Evolutionary conservation across 2,888 invertebrate genomes (phyloP).

Genomic region (Drosophila picticornis): DNA sequence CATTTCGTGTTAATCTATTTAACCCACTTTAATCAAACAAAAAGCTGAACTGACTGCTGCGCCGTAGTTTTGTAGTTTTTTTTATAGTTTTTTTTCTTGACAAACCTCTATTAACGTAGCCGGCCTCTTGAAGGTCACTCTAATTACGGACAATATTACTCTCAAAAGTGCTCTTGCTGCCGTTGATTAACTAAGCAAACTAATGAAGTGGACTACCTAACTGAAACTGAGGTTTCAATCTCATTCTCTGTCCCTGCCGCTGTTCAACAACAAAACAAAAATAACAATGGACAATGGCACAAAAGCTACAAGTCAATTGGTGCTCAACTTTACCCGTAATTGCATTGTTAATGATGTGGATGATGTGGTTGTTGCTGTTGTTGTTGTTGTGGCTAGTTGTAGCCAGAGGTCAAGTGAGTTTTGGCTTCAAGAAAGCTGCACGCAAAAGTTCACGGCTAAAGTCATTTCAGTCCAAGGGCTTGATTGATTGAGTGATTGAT

Average conservation of each 20-base stretch:
- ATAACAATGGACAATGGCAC: conserved; percentile 50
- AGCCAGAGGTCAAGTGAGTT: conserved; percentile 55
- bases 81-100: background rate
- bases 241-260: background rate
- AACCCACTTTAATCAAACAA: conserved; percentile 24
- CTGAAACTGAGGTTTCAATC: background rate
- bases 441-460: conserved; percentile 57
- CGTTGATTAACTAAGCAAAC: conserved; percentile 55
- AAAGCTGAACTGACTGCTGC: background rate
- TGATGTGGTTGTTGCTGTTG: conserved; percentile 10
- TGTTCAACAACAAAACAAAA: conserved; percentile 26
- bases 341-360: conserved; percentile 21
- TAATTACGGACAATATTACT: conserved; percentile 29
- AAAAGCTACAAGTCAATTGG: conserved; percentile 25
- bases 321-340: conserved; percentile 24
- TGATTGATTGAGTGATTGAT: conserved; percentile 31
- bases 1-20: conserved; percentile 27
- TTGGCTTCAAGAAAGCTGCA: conserved; percentile 33
- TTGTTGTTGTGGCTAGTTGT: conserved; percentile 42
- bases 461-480: conserved; percentile 31
- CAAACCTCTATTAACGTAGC: conserved; percentile 8
- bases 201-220: conserved; percentile 46
- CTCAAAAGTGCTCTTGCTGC: conserved; percentile 18
- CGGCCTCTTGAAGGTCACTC: conserved; percentile 41
- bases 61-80: conserved; percentile 6